Base-by-base conservation (phyloP, 2,888 invertebrate species). In the Xylota segnis region DNA sequence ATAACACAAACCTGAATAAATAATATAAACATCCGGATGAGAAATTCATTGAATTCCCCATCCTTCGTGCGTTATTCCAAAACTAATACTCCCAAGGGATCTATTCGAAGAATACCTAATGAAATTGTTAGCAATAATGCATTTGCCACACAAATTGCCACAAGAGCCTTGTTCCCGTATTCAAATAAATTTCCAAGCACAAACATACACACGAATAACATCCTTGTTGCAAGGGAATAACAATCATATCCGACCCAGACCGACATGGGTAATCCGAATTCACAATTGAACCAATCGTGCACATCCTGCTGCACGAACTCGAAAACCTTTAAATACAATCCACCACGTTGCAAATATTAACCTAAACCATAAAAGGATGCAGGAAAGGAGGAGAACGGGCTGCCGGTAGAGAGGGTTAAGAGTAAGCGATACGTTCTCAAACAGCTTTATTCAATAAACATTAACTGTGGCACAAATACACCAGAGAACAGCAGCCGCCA, bases 51-150 rank as follows among this genome's bases (percentile, higher is more conserved):
- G 37, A 47, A 54, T 54, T 37, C n/a, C 52, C 47, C 14, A 0
- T 23, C 61, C 12, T n/a, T 27, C 70, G 43, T 70, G 61, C 45
- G 37, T 56, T 70, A 71, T n/a, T 54, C 50, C 9, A 58, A 65
- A 63, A 58, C 72, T 72, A 72, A 65, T 50, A 54, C 47, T 71
- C 71, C 56, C 71, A n/a, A 40, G 34, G 54, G 81, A 76, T 16
- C 61, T 72, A 63, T 32, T 29, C 72, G 37, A 82, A 72, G 76
- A 77, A 82, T 76, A 56, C 59, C 75, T 84, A 84, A 81, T 84
- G 84, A 76, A 84, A 84, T 84, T 84, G 81, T 84, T 75, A 75
- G 54, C 84, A 84, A 84, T 81, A 81, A 81, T 75, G 75, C 63
- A 81, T 84, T 79, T 81, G 70, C 81, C 56, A 79, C 50, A 79